Conservation (phyloP, 1,140 invertebrate genomes). For the Drosophila suzukii region DNA sequence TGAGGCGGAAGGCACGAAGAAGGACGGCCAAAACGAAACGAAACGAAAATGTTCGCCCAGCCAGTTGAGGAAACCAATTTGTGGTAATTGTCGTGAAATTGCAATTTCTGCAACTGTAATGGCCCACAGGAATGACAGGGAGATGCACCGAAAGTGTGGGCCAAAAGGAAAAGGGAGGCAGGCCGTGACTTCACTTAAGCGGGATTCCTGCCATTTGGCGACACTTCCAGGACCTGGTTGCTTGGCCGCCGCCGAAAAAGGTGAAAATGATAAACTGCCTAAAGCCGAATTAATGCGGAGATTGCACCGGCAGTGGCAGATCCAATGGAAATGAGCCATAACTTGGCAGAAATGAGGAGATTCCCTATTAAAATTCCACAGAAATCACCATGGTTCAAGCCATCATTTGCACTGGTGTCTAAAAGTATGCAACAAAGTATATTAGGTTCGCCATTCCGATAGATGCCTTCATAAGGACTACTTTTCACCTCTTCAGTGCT, state of each 20-base stretch:
- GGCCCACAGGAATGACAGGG: slow-evolving; percentile 47
- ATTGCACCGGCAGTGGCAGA: slow-evolving; percentile 29
- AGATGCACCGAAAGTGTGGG: slow-evolving; percentile 24
- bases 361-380: background rate
- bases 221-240: slow-evolving; percentile 11
- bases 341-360: slow-evolving; percentile 13
- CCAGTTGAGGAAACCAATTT: slow-evolving; percentile 81
- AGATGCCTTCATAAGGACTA: too few relatives aligned
- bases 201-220: slow-evolving; percentile 34
- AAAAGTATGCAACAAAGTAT: too few relatives aligned
- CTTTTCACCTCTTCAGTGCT: too few relatives aligned
- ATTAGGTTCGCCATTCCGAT: too few relatives aligned
- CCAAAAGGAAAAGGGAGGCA: background rate
- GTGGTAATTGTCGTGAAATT: slow-evolving; percentile 82
- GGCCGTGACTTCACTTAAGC: slow-evolving; percentile 42
- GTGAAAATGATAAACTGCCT: slow-evolving; percentile 58
- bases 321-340: slow-evolving; percentile 31
- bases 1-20: slow-evolving; percentile 38
- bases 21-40: slow-evolving; percentile 11
- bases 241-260: slow-evolving; percentile 28
- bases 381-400: too few relatives aligned
- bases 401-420: too few relatives aligned
- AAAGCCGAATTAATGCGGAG: slow-evolving; percentile 52
- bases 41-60: slow-evolving; percentile 62
- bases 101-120: slow-evolving; percentile 82